Conservation (phyloP, 2,888 invertebrate genomes). For the Agrotis segetum region DNA sequence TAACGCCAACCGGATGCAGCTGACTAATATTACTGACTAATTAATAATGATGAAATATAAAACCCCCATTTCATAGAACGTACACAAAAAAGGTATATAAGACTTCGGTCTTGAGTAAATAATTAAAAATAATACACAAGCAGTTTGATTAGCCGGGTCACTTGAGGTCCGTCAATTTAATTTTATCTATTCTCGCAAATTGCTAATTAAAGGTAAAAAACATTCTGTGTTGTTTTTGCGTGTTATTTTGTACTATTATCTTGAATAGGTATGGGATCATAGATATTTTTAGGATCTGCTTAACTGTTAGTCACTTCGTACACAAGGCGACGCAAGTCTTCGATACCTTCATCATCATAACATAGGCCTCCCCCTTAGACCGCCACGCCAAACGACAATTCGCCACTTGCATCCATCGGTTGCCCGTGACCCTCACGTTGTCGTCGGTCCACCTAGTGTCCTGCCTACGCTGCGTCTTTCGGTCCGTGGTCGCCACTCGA, state of each 20-base stretch:
- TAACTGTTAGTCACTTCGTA: too few species aligned
- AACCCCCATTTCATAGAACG: neutral
- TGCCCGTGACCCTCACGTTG: too few species aligned
- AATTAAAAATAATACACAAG: slow-evolving; percentile 30
- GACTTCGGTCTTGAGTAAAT: neutral
- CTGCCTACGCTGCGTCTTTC: too few species aligned
- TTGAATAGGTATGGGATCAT: neutral
- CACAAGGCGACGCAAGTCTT: too few species aligned
- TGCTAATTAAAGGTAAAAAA: slow-evolving; percentile 51
- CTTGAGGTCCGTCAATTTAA: slow-evolving; percentile 14
- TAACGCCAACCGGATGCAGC: too few species aligned
- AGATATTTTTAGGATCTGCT: neutral
- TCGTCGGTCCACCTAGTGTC: too few species aligned
- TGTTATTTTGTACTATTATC: slow-evolving; percentile 14
- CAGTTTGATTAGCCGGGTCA: slow-evolving; percentile 37
- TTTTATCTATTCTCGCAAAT: slow-evolving; percentile 27
- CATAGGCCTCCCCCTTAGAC: too few species aligned
- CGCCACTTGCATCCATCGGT: too few species aligned
- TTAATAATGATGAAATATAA: neutral
- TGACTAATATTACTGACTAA: too few species aligned
- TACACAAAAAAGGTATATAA: neutral
- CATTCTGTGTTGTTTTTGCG: slow-evolving; percentile 23
- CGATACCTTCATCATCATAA: too few species aligned
- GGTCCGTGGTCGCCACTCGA: too few species aligned
- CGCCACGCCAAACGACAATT: too few species aligned